Evolutionary conservation across 2,888 invertebrate species (phyloP).

Genomic region (Nasonia oneida): DNA sequence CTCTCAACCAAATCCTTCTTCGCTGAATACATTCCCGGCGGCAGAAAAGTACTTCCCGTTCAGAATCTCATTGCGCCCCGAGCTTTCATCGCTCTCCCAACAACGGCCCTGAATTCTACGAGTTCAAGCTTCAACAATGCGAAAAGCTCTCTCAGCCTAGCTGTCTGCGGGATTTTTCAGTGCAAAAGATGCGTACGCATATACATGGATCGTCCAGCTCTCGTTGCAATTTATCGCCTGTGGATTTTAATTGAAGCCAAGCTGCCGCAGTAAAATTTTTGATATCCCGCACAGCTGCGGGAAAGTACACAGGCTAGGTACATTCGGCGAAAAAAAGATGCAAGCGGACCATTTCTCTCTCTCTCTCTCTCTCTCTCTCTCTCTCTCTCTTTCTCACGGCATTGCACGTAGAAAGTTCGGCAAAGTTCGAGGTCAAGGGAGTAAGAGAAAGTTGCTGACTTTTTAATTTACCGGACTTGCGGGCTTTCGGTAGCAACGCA

Average conservation of each 20-base stretch:
- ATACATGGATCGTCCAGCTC: neutral
- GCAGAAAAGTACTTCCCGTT: neutral
- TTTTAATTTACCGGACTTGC: neutral
- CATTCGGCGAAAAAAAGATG: neutral
- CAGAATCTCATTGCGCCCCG: neutral
- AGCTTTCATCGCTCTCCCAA: neutral
- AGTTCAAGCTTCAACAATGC: neutral
- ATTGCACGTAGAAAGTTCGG: neutral
- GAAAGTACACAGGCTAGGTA: neutral
- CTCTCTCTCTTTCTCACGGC: neutral
- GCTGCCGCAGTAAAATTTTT: neutral
- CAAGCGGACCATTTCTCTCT: neutral
- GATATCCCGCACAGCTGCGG: neutral
- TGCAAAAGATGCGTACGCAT: neutral
- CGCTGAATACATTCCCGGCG: neutral
- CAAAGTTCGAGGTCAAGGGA: neutral
- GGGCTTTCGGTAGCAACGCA: neutral
- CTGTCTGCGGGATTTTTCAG: neutral
- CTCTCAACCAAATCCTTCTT: neutral
- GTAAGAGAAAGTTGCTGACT: neutral
- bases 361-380: no score
- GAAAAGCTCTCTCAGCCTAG: neutral
- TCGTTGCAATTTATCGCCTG: slow-evolving; percentile 25
- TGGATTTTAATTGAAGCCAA: slow-evolving; percentile 46
- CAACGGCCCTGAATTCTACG: neutral